Evolutionary conservation across 2,113 vertebrate genomes (phyloP).

Genomic region (Pipa parva): DNA sequence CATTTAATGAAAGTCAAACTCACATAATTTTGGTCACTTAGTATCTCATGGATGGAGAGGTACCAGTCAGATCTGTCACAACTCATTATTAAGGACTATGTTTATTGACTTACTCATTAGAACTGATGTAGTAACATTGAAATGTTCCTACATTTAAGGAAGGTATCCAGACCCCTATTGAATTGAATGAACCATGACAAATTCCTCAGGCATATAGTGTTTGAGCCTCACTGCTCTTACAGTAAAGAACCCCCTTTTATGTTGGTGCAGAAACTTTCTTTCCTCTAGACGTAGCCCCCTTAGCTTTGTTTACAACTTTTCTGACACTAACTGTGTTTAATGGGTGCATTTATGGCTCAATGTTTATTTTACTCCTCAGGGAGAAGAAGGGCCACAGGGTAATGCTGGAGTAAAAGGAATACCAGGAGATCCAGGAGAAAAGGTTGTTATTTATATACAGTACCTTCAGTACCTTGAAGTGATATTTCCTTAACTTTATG

Average conservation of each 20-base stretch:
- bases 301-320: background rate
- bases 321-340: background rate
- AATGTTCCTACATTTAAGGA: background rate
- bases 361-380: conserved; percentile 23
- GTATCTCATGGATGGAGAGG: too few species aligned
- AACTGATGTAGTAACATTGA: too few species aligned
- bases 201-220: too few species aligned
- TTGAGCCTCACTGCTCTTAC: too few species aligned
- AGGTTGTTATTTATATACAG: conserved; percentile 35
- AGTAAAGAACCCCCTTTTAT: background rate
- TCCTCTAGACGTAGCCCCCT: background rate
- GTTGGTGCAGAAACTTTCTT: background rate
- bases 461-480: too few species aligned
- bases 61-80: too few species aligned
- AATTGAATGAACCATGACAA: background rate
- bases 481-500: too few species aligned
- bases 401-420: conserved; percentile 37
- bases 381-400: conserved; percentile 30
- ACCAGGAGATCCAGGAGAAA: conserved; percentile 38
- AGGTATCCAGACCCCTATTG: background rate
- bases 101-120: too few species aligned
- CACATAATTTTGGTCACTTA: too few species aligned
- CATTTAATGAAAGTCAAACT: too few species aligned
- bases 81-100: too few species aligned
- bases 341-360: too few species aligned